phyloP scores from a whole-genome alignment of 2,888 invertebrate species.

The Drosophila barbarae region DNA sequence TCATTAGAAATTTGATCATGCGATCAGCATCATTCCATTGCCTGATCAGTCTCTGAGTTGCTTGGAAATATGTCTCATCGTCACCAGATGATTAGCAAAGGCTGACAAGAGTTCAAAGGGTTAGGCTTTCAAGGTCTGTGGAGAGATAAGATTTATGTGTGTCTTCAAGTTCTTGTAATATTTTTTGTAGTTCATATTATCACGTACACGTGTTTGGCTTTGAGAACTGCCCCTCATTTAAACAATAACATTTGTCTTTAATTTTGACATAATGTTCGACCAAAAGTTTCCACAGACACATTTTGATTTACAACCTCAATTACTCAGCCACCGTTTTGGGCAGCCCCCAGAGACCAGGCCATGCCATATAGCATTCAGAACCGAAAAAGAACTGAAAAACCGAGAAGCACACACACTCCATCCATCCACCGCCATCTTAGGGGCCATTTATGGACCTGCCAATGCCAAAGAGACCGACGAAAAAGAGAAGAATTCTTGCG shows the following conservation, averaged over 20 bases:
- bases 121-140: constrained; percentile 2
- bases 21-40: constrained; percentile 3
- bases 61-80: constrained; percentile 5
- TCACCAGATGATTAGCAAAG: constrained; percentile 9
- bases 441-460: constrained; percentile 62
- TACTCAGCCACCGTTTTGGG: constrained; percentile 43
- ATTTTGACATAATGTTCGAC: constrained; percentile 30
- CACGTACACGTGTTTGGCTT: constrained; percentile 1
- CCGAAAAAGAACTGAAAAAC: constrained; percentile 11
- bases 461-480: constrained; percentile 58
- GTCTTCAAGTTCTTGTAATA: background rate
- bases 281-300: constrained; percentile 30
- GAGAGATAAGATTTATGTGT: constrained; percentile 3
- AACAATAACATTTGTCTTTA: constrained; percentile 24
- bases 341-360: constrained; percentile 21
- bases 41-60: constrained; percentile 19
- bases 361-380: constrained; percentile 22
- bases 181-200: background rate
- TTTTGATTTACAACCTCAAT: constrained; percentile 41
- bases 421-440: constrained; percentile 29
- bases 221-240: background rate
- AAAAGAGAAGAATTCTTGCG: constrained; percentile 58
- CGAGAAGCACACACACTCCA: constrained; percentile 9
- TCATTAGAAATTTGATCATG: constrained; percentile 14
- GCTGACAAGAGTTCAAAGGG: constrained; percentile 4